Base-by-base conservation (phyloP, 2,113 vertebrate species). In the Phylloscopus trochilus region DNA sequence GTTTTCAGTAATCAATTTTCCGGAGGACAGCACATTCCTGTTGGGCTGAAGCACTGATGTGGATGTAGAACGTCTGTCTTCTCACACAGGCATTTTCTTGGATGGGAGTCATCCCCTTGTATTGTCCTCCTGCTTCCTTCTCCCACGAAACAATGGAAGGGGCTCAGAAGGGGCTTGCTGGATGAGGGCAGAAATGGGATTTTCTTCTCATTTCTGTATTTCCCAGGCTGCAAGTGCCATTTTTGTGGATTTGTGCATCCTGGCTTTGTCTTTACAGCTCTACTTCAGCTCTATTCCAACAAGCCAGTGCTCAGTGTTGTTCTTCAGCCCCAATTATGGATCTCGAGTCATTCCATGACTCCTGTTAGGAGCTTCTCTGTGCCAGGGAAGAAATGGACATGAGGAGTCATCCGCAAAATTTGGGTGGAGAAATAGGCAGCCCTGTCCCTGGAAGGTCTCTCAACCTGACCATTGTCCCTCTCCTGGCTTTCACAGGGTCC, bases 71-170 rank as follows among this genome's bases (percentile, higher is more conserved):
- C 0, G 80, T 95, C 83, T 62, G 79, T 93, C 95, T 94, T 90
- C 80, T 86, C 63, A 62, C 33, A 13, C 3, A 72, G 94, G 87
- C 92, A 70, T 92, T 97, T 96, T 94, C 91, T 96, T 97, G 94
- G 94, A 95, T 88, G 79, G 83, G 75, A 95, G 23, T 95, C 82
- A 94, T 93, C 90, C 63, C 93, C 90, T 95, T 96, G 88, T 7
- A 0, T 51, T 76, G 76, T 92, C 93, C 92, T 96, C 52, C 49
- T 64, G 41, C 81, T 87, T 64, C 49, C 49, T 87, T 85, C 64
- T 87, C 64, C 63, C 62, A 15, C 0, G 11, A 8, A 82, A 51
- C 56, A 30, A 4, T 22, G 19, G 12, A 79, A 59, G 23, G 27
- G 27, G 3, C 49, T 87, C 24, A 21, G 1, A 13, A 30, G 26